phyloP scores from a whole-genome alignment of 2,888 invertebrate genomes.

The Sycophila texana region DNA sequence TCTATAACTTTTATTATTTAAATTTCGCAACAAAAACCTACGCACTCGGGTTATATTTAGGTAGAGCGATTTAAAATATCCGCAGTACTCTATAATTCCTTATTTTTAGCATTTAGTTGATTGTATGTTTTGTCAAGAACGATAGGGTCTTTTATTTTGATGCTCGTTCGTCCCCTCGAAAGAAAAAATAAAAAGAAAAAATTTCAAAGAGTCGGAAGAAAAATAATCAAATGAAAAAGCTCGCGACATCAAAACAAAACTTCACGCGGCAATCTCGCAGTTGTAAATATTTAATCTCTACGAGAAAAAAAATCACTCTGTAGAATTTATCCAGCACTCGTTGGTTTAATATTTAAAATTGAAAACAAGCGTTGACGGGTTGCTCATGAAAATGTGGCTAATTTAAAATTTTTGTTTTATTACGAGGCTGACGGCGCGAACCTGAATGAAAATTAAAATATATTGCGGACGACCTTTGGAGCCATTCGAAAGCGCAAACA shows the following conservation, averaged over 20 bases:
- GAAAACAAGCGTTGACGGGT: not conserved
- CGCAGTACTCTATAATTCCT: too few relatives aligned
- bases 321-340: not conserved
- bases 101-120: not conserved
- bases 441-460: not conserved
- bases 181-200: not conserved
- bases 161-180: not conserved
- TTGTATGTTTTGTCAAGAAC: not conserved
- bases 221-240: constrained; percentile 19
- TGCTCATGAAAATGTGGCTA: not conserved
- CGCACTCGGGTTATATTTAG: too few relatives aligned
- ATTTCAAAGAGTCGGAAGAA: not conserved
- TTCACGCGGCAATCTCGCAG: not conserved
- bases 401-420: not conserved
- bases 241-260: constrained; percentile 6
- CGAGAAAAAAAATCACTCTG: constrained; percentile 7
- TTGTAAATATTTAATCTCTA: not conserved
- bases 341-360: not conserved
- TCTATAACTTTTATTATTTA: too few relatives aligned
- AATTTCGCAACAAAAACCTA: too few relatives aligned
- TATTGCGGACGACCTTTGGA: not conserved
- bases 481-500: not conserved
- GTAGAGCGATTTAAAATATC: too few relatives aligned
- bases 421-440: not conserved
- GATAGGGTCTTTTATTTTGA: not conserved